Percentiles rank a stretch among this genome's conserved stretches.
These are phyloP conservation scores for Diadegma fenestrale DNA, from an alignment of 2,888 invertebrate genomes.

Conservation along the genomic window DNA sequence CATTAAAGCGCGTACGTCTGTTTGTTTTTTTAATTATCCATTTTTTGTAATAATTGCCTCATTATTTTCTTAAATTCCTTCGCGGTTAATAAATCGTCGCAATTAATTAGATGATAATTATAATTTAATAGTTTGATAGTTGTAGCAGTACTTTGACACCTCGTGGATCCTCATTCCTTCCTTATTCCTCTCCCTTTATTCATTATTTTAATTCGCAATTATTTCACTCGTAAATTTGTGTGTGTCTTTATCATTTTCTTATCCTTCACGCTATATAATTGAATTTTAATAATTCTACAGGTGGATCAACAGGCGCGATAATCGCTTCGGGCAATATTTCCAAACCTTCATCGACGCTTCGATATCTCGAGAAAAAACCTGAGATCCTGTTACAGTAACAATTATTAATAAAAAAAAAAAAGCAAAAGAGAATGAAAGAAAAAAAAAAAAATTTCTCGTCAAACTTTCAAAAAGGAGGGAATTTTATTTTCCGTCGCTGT, in stretches of 20 bases:
- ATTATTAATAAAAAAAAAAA: neutral
- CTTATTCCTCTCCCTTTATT: neutral
- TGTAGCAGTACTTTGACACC: conserved; percentile 82
- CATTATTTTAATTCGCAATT: neutral
- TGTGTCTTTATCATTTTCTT: conserved; percentile 67
- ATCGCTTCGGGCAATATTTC: conserved; percentile 77
- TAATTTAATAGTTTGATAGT: conserved; percentile 73
- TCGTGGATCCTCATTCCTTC: conserved; percentile 72
- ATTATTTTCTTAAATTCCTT: neutral
- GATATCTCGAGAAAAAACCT: conserved; percentile 66
- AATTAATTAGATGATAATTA: conserved; percentile 71
- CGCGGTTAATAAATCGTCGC: conserved; percentile 66
- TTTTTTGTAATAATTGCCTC: conserved; percentile 40
- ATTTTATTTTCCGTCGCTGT: neutral
- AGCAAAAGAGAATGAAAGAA: too few species aligned
- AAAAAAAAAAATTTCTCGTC: conserved; percentile 9
- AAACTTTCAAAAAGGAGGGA: neutral
- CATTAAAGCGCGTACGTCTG: conserved; percentile 3
- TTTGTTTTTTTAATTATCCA: conserved; percentile 41
- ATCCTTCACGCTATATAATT: conserved; percentile 39
- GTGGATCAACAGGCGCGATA: conserved; percentile 74
- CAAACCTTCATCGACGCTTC: conserved; percentile 73
- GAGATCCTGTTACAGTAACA: conserved; percentile 61
- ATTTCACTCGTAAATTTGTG: conserved; percentile 70
- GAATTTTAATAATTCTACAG: conserved; percentile 72